A percentile compares a stretch with the other conserved stretches of the same genome.
Conservation (phyloP, 1,140 invertebrate species). For the Bradysia coprophila region DNA sequence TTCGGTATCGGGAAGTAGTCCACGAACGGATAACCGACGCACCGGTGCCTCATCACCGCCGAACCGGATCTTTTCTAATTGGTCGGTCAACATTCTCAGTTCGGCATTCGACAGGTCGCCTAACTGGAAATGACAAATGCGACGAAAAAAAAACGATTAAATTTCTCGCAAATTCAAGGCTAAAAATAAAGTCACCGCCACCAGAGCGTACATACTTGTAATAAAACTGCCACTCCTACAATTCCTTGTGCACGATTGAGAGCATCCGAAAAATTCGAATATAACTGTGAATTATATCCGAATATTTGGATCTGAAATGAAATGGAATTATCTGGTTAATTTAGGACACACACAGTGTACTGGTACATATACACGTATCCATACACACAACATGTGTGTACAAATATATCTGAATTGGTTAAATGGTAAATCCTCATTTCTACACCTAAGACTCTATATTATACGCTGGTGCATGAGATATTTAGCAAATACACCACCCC, state of each 20-base stretch:
- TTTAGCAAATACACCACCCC: not conserved
- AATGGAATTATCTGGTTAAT: not conserved
- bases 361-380: no score
- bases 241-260: constrained; percentile 75
- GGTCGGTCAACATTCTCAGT: constrained; percentile 67
- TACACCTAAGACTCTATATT: not conserved
- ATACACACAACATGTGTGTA: no score
- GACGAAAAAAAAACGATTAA: no score
- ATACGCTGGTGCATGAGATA: no score
- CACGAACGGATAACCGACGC: constrained; percentile 61
- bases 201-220: constrained; percentile 64
- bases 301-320: constrained; percentile 68
- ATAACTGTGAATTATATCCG: constrained; percentile 85
- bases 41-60: constrained; percentile 67
- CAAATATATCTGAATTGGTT: no score
- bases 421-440: no score
- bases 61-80: constrained; percentile 71
- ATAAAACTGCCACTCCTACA: constrained; percentile 67
- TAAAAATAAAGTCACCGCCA: no score
- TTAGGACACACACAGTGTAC: no score
- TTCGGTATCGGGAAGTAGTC: constrained; percentile 76
- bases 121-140: constrained; percentile 38
- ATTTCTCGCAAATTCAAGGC: no score
- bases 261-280: constrained; percentile 80
- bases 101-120: constrained; percentile 74